Evolutionary conservation across 2,888 invertebrate species (phyloP), one percentile per base, ranked within the genome.

Genomic region (Cancer borealis): DNA sequence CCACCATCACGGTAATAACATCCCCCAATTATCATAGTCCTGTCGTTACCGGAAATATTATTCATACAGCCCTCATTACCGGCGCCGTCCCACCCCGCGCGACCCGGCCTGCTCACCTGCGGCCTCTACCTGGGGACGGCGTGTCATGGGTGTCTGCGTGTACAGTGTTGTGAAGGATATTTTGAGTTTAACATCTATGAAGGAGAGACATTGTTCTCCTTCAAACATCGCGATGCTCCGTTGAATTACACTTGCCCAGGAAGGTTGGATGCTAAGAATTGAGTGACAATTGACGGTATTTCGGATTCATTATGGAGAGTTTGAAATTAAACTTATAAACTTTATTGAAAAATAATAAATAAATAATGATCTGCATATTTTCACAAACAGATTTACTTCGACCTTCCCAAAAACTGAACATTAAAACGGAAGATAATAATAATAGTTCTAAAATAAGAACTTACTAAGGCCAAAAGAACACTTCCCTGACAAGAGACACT

Each of bases 1-100:
- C 79, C 79, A 30, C 79, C 79, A 30, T 30, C 79, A 21, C 79
- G 30, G 21, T 14, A 79, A 79, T 79, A 79, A 79, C 30, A 79
- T 45, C 46, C 88, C 88, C 88, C 88, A 88, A 46, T 49, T 47
- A 49, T 88, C 47, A 88, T 88, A 49, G 46, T 46, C 49, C n/a
- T 88, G 49, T 88, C 88, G 46, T 46, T 88, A 88, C 88, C 88
- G 49, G 47, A 88, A 88, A 88, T 49, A 88, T 88, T 88, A 88
- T 49, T 88, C 47, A 88, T 46, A 88, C 88, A 21, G 49, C 49
- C 46, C 46, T 88, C 46, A 46, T 88, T 79, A 79, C 26, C 79
- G 79, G 21, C 30, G 30, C 26, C 79, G 10, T 26, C 10, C 12
- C 30, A 5, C 30, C 79, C 26, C 79, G 30, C 79, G 54, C 54